Evolutionary conservation across 53 echinoderm and acorn worm species (phyloP), one percentile per base, ranked within the genome.

Genomic region (Echinometra lucunter): DNA sequence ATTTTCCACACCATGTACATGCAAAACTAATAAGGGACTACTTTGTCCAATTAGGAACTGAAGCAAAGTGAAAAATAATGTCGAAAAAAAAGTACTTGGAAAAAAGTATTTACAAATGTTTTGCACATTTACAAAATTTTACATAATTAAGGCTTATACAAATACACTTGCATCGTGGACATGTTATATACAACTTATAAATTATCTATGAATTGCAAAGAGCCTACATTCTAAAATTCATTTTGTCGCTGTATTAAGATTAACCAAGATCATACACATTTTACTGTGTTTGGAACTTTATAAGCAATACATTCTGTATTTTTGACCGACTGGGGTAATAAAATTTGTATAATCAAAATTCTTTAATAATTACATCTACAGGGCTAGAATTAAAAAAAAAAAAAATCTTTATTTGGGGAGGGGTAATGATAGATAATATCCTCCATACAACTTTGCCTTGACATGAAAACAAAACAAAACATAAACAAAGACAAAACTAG

Each of bases 21-120:
- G 78, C 42, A 78, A 78, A 6, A 42, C 40, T 11, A 3, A 21
- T 21, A 42, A 18, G 11, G 1, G 1, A 42, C n/a, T n/a, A n/a
- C n/a, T n/a, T n/a, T n/a, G 72, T 72, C 72, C 72, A 72, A 34
- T 72, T 35, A 72, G 32, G 35, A 35, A 72, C 35, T 3, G 16
- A 3, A 78, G 21, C 38, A 42, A 78, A 19, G 19, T 78, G 19
- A 19, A 18, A 40, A 35, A 78, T 78, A 78, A 78, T 78, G 78
- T 42, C 78, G 32, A 42, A 38, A 78, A 42, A 69, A 78, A 78
- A 40, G 35, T 78, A 19, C 21, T 78, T 19, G 42, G 40, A 78
- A 78, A 23, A 78, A 78, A 78, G 19, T 78, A 78, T 42, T 78
- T 78, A 78, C 78, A 78, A 35, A 78, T 40, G 40, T 78, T 23